Conservation (phyloP, 1,140 invertebrate genomes). For the Camponotus vicinus region DNA sequence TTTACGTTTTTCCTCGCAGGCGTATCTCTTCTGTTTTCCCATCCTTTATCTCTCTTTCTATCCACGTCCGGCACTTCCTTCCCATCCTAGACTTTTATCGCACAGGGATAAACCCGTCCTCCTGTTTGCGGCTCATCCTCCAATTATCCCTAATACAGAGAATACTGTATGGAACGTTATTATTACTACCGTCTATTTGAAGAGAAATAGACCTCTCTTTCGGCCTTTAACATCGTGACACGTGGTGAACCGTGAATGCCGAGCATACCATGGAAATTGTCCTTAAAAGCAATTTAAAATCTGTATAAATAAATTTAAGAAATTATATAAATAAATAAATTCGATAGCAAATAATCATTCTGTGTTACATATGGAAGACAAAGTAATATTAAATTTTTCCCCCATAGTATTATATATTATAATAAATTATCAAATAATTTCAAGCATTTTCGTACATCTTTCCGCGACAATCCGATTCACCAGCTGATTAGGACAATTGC, state of each 20-base stretch:
- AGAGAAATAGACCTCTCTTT: conserved; percentile 59
- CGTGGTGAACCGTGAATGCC: conserved; percentile 16
- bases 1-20: conserved; percentile 72
- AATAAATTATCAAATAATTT: not conserved
- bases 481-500: too few species aligned
- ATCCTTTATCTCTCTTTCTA: not conserved
- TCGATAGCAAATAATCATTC: not conserved
- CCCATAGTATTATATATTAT: not conserved
- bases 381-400: conserved; percentile 14
- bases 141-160: conserved; percentile 79
- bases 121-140: conserved; percentile 77
- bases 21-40: not conserved
- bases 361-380: not conserved
- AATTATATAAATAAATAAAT: not conserved
- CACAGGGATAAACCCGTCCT: conserved; percentile 65
- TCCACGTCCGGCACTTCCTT: not conserved
- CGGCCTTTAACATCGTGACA: conserved; percentile 51
- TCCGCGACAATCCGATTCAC: not conserved
- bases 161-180: conserved; percentile 76
- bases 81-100: conserved; percentile 69
- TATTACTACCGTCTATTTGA: conserved; percentile 70
- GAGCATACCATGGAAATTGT: not conserved
- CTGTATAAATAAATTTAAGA: not conserved
- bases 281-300: not conserved
- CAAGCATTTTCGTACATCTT: not conserved